Evolutionary conservation across 2,797 vertebrate species (phyloP).

Genomic region (Paguma larvata): DNA sequence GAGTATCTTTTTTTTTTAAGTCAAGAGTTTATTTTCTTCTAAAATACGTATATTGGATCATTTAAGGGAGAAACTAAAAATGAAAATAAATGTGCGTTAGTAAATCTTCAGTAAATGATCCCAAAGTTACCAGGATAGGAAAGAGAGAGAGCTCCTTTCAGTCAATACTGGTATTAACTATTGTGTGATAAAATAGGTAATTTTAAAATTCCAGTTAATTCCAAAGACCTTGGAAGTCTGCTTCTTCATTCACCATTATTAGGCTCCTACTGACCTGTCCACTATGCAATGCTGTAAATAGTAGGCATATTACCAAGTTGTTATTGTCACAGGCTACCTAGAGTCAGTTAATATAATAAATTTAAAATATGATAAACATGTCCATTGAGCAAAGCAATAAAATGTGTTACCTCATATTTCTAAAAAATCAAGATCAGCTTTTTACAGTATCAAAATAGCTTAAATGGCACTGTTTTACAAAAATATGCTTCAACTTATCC

Average conservation of each 20-base stretch:
- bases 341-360: not conserved
- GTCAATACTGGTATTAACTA: not conserved
- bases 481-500: constrained; percentile 74
- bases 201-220: constrained; percentile 42
- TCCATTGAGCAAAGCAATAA: not conserved
- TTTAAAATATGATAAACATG: constrained; percentile 30
- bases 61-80: constrained; percentile 28
- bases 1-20: not conserved
- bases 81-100: not conserved
- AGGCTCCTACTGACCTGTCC: not conserved
- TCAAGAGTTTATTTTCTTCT: not conserved
- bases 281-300: not conserved
- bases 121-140: not conserved
- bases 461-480: constrained; percentile 24
- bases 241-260: not conserved
- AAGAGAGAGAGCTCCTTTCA: not conserved
- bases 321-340: not conserved
- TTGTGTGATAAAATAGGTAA: not conserved
- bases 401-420: not conserved
- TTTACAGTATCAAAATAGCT: constrained; percentile 53
- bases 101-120: constrained; percentile 19
- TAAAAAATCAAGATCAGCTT: constrained; percentile 48
- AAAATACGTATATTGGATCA: not conserved
- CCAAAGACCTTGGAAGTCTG: not conserved
- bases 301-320: not conserved